Evolutionary conservation across 2,113 vertebrate genomes (phyloP).

Genomic region (Penelope pileata): DNA sequence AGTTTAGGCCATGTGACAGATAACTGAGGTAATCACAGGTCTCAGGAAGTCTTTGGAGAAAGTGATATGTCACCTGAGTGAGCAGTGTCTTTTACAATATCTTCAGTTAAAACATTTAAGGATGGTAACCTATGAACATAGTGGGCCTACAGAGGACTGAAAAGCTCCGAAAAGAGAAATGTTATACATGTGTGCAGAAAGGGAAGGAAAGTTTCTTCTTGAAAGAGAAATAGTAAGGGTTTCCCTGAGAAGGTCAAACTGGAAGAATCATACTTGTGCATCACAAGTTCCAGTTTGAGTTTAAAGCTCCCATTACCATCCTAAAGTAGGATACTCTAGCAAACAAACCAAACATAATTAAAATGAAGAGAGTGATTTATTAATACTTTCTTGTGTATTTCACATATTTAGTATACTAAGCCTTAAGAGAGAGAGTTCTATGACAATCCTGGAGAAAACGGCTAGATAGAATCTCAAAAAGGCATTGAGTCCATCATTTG

Average conservation of each 20-base stretch:
- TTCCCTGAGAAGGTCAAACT: background rate
- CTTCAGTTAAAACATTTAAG: background rate
- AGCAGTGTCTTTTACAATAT: background rate
- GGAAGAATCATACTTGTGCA: background rate
- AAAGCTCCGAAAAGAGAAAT: background rate
- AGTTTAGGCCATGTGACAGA: background rate
- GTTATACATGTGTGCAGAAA: background rate
- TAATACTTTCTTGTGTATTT: background rate
- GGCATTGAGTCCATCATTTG: background rate
- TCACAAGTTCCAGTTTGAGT: background rate
- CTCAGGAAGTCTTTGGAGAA: background rate
- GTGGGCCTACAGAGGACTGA: background rate
- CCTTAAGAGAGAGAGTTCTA: background rate
- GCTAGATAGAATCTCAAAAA: background rate
- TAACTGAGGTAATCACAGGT: background rate
- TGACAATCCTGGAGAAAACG: background rate
- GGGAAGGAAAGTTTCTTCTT: background rate
- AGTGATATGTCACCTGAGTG: background rate
- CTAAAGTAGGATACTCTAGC: background rate
- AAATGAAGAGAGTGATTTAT: background rate
- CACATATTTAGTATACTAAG: background rate
- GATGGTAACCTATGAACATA: background rate
- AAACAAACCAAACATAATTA: background rate
- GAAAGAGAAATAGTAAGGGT: background rate
- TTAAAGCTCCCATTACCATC: background rate